Conservation (phyloP, 2,797 vertebrate genomes). For the Poeciliopsis gracilis region DNA sequence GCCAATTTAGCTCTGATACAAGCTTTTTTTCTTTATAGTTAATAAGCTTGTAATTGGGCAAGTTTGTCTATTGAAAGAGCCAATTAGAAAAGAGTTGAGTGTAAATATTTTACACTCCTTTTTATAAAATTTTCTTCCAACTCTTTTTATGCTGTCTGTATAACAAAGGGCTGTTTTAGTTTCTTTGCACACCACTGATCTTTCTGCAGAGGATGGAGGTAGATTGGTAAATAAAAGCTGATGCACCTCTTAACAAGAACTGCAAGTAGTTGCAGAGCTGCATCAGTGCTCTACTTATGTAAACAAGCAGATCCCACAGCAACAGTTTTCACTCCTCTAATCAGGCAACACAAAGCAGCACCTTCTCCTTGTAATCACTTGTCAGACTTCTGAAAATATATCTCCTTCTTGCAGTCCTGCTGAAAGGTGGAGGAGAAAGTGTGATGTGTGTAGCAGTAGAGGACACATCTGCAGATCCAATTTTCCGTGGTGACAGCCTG, state of each 20-base stretch:
- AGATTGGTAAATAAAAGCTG: background rate
- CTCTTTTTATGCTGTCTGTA: background rate
- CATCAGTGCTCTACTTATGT: background rate
- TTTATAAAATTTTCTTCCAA: background rate
- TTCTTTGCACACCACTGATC: background rate
- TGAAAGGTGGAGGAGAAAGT: slow-evolving; percentile 21
- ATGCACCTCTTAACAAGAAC: background rate
- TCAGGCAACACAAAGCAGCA: background rate
- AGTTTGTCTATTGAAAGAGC: background rate
- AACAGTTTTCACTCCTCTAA: background rate
- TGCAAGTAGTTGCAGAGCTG: background rate
- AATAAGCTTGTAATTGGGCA: background rate
- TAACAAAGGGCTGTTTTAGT: background rate
- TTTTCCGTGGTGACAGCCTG: slow-evolving; percentile 65
- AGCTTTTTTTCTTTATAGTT: background rate
- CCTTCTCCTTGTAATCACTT: slow-evolving; percentile 3
- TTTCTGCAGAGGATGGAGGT: background rate
- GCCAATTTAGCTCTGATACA: background rate
- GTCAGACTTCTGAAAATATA: slow-evolving; percentile 3
- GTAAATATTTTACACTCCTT: background rate
- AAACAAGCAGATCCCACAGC: background rate
- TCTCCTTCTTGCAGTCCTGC: slow-evolving; percentile 22
- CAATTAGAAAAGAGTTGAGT: background rate
- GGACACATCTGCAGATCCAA: slow-evolving; percentile 63
- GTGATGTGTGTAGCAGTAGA: slow-evolving; percentile 18